These are phyloP conservation scores for mouse (Mus musculus) DNA, from an alignment of 2,113 vertebrate genomes.

Conservation along the genomic window GRCm39 chr2:24541001-24541500, in stretches of 20 bases:
- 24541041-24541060: background rate
- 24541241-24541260: background rate
- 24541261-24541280: background rate
- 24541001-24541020: background rate
- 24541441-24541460: background rate
- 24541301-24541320: accelerated
- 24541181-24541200: slow-evolving; percentile 93
- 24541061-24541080: background rate
- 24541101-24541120: slow-evolving; percentile 97
- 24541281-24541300: accelerated
- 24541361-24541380: accelerated
- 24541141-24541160: slow-evolving; percentile 99
- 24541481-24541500: background rate
- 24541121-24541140: slow-evolving; percentile 97
- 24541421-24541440: background rate
- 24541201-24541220: slow-evolving; percentile 94
- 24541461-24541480: background rate
- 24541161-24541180: slow-evolving; percentile 97
- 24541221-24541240: slow-evolving; percentile 92
- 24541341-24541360: background rate
- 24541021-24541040: background rate
- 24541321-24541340: background rate
- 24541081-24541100: slow-evolving; percentile 94
- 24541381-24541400: background rate
- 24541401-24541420: background rate